Conservation (phyloP, 2,113 vertebrate genomes). For the Girardinichthys multiradiatus region DNA sequence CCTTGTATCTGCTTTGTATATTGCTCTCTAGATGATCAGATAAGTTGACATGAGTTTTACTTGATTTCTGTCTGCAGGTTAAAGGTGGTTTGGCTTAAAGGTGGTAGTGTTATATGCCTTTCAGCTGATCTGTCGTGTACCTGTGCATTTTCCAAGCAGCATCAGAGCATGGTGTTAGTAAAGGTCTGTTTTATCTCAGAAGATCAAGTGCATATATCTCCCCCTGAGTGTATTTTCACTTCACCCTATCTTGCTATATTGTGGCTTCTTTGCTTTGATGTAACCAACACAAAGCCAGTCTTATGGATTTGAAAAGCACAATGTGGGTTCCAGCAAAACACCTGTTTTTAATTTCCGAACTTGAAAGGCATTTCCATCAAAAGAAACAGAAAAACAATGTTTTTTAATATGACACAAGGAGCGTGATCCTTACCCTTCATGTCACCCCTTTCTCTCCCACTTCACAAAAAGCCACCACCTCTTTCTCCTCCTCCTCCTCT, state of each 20-base stretch:
- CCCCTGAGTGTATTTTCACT: conserved; percentile 77
- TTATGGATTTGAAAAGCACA: conserved; percentile 83
- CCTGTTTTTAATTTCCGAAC: conserved; percentile 98
- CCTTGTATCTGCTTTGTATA: not conserved
- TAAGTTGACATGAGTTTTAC: not conserved
- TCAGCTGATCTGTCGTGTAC: not conserved
- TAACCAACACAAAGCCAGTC: conserved; percentile 87
- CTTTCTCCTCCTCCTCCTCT: not conserved
- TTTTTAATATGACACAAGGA: conserved; percentile 87
- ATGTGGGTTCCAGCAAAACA: conserved; percentile 90
- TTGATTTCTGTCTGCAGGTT: not conserved
- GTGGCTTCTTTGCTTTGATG: conserved; percentile 90
- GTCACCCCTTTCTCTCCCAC: conserved; percentile 42
- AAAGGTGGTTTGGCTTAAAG: not conserved
- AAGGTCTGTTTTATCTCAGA: conserved; percentile 28
- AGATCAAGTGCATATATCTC: conserved; percentile 41
- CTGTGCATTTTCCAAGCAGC: conserved; percentile 1
- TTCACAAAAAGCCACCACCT: conserved; percentile 3
- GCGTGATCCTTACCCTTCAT: conserved; percentile 60
- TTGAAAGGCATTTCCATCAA: conserved; percentile 96
- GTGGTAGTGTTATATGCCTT: not conserved
- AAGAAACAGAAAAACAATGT: conserved; percentile 88
- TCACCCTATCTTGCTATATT: conserved; percentile 87
- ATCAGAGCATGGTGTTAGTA: not conserved
- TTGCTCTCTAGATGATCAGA: not conserved